Percentiles rank a stretch among this genome's conserved stretches.
Evolutionary conservation across 2,888 invertebrate genomes (phyloP).

Genomic region (Ptychoptera contaminata): DNA sequence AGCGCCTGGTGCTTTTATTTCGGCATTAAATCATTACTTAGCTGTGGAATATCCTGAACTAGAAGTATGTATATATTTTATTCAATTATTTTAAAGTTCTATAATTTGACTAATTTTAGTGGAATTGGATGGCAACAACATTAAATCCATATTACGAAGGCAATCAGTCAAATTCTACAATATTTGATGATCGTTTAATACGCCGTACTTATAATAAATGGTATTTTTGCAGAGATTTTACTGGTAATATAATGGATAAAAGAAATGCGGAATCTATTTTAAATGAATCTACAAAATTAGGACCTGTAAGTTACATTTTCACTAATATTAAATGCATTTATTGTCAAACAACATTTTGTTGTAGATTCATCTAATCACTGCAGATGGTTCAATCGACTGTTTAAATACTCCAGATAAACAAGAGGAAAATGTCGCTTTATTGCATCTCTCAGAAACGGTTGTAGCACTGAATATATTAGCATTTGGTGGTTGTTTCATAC

Average conservation of each 20-base stretch:
- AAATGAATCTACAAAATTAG: slow-evolving; percentile 32
- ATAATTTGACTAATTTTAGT: slow-evolving; percentile 35
- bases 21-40: slow-evolving; percentile 76
- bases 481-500: slow-evolving; percentile 56
- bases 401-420: slow-evolving; percentile 72
- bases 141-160: slow-evolving; percentile 88
- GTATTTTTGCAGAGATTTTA: slow-evolving; percentile 73
- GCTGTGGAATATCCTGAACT: slow-evolving; percentile 37
- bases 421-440: slow-evolving; percentile 57
- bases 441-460: slow-evolving; percentile 73
- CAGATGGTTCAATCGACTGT: slow-evolving; percentile 90
- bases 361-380: slow-evolving; percentile 60
- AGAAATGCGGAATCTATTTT: slow-evolving; percentile 51
- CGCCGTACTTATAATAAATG: slow-evolving; percentile 60
- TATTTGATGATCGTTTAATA: slow-evolving; percentile 77
- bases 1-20: slow-evolving; percentile 90
- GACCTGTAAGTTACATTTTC: slow-evolving; percentile 28
- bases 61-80: slow-evolving; percentile 31
- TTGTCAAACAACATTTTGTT: slow-evolving; percentile 8
- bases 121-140: slow-evolving; percentile 77
- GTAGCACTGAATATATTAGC: slow-evolving; percentile 56
- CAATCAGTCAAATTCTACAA: slow-evolving; percentile 49
- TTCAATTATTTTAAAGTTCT: background rate
- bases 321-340: background rate
- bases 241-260: slow-evolving; percentile 65